A percentile compares a stretch with the other conserved stretches of the same genome.
phyloP scores from a whole-genome alignment of 1,140 invertebrate genomes.

The Papilio aristodemus region DNA sequence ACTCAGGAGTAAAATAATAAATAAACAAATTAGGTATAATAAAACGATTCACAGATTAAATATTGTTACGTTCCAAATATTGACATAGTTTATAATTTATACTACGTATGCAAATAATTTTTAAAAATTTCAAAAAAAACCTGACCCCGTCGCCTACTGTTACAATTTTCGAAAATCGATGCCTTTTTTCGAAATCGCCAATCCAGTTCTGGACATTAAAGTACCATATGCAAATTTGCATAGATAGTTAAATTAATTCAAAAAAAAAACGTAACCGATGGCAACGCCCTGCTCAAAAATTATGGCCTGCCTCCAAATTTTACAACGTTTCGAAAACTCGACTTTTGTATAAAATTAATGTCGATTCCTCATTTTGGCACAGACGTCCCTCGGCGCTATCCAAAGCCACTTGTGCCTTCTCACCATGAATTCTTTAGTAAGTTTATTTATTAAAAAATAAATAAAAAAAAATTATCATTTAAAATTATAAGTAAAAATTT shows the following conservation, averaged over 20 bases:
- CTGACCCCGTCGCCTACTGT: conserved; percentile 19
- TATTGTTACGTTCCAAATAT: conserved; percentile 1
- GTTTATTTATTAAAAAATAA: conserved; percentile 24
- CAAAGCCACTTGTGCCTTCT: conserved; percentile 25
- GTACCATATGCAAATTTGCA: conserved; percentile 30
- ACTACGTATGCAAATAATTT: conserved; percentile 10
- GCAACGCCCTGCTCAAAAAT: conserved; percentile 33
- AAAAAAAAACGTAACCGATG: conserved; percentile 33
- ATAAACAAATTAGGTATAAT: too few species aligned
- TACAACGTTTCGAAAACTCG: conserved; percentile 32
- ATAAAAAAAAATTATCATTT: neutral
- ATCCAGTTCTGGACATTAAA: conserved; percentile 5
- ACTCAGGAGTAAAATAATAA: too few species aligned
- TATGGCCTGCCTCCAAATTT: conserved; percentile 24
- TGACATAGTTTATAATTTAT: neutral
- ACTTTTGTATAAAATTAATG: conserved; percentile 42
- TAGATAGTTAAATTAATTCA: conserved; percentile 28
- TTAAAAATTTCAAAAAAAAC: neutral
- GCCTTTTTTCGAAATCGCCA: conserved; percentile 30
- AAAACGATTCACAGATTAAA: neutral
- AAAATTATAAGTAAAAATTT: too few species aligned
- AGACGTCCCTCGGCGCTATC: conserved; percentile 35
- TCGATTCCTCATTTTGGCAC: conserved; percentile 35
- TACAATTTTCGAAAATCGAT: conserved; percentile 24
- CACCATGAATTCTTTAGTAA: conserved; percentile 43